Percentiles rank a stretch among this genome's conserved stretches.
phyloP scores from a whole-genome alignment of 1,140 invertebrate genomes.

The Ceratina japonica region DNA sequence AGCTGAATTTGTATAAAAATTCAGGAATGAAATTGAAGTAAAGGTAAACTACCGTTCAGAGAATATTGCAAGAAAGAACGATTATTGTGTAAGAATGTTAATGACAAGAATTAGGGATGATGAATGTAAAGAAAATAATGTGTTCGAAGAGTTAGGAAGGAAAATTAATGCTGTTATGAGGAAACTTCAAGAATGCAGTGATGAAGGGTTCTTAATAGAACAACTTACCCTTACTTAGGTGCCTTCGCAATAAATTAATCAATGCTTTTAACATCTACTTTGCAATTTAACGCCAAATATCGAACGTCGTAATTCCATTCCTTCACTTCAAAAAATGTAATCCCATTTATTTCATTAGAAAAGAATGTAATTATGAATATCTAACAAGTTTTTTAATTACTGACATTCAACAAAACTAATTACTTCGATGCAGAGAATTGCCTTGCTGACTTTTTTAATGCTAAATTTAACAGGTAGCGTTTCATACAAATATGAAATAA shows the following conservation, averaged over 20 bases:
- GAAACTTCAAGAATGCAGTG: neutral
- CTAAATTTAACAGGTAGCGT: too few relatives aligned
- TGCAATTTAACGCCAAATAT: neutral
- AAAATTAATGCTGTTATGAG: neutral
- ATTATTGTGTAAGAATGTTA: too few relatives aligned
- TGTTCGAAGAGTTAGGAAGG: too few relatives aligned
- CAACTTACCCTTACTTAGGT: conserved; percentile 14
- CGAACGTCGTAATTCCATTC: neutral
- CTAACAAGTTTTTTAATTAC: neutral
- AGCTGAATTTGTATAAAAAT: too few relatives aligned
- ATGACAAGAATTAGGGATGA: too few relatives aligned
- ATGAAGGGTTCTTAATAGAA: conserved; percentile 14
- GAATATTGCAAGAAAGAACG: too few relatives aligned
- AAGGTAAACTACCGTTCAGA: too few relatives aligned
- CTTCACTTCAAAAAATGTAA: too few relatives aligned
- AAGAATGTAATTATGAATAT: neutral
- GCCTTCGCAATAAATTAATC: neutral
- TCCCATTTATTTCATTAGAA: neutral
- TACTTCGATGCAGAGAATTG: neutral
- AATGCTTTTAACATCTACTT: neutral
- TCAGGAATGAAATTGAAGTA: too few relatives aligned
- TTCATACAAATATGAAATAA: too few relatives aligned
- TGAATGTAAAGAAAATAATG: too few relatives aligned
- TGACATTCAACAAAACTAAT: neutral
- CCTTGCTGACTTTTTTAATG: neutral